Percentiles rank a stretch among this genome's conserved stretches.
Conservation (phyloP, 2,888 invertebrate species). For the Volucella zonaria region DNA sequence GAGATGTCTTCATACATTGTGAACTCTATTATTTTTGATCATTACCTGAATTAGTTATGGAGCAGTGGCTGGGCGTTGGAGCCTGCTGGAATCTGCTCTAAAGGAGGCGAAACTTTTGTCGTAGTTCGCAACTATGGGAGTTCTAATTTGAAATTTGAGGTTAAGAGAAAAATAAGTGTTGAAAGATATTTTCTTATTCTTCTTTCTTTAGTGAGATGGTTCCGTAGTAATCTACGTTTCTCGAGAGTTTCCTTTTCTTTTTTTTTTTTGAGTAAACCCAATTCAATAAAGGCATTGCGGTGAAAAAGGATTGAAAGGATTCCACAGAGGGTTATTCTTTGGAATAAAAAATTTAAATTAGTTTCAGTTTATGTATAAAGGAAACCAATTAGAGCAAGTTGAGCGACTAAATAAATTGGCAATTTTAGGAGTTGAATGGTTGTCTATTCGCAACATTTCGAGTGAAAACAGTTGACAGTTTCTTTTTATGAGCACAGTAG, state of each 20-base stretch:
- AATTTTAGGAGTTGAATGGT: neutral
- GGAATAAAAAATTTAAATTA: constrained; percentile 49
- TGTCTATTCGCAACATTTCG: neutral
- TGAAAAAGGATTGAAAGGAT: constrained; percentile 34
- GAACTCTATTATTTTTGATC: constrained; percentile 70
- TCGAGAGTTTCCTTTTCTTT: constrained; percentile 6
- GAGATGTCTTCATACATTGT: constrained; percentile 51
- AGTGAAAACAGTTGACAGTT: neutral
- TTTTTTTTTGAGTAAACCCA: constrained; percentile 6
- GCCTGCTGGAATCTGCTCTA: neutral
- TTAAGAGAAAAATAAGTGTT: constrained; percentile 22
- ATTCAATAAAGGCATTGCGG: constrained; percentile 37
- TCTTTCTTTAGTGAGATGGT: constrained; percentile 25
- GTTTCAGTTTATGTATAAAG: constrained; percentile 43
- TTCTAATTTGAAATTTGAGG: constrained; percentile 67
- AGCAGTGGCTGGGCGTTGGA: constrained; percentile 25
- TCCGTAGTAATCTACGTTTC: constrained; percentile 40
- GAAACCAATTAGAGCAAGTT: constrained; percentile 51
- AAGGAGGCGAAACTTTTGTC: constrained; percentile 49
- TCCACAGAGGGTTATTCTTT: constrained; percentile 27
- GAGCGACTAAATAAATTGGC: constrained; percentile 2
- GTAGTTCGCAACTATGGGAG: constrained; percentile 56
- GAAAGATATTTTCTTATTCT: constrained; percentile 26
- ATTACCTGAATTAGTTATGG: constrained; percentile 68
- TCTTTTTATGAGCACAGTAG: neutral